Evolutionary conservation across 1,140 invertebrate genomes (phyloP).

Genomic region (Melitaea cinxia): DNA sequence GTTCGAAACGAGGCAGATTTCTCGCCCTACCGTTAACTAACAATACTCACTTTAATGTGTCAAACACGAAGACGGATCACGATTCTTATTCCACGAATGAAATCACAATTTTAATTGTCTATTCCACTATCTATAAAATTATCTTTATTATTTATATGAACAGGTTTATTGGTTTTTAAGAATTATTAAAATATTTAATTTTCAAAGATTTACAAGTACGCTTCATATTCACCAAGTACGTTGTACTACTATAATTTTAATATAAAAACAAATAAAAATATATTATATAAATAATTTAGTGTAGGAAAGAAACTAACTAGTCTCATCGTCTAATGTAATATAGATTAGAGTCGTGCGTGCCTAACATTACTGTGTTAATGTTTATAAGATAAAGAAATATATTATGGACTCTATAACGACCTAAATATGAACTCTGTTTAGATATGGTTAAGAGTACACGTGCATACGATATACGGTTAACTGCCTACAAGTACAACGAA

Average conservation of each 20-base stretch:
- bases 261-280: conserved; percentile 58
- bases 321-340: conserved; percentile 76
- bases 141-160: conserved; percentile 15
- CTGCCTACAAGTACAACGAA: conserved; percentile 39
- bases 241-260: conserved; percentile 52
- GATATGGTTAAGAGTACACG: conserved; percentile 4
- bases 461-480: conserved; percentile 3
- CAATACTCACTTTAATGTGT: conserved; percentile 34
- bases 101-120: conserved; percentile 20
- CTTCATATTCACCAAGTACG: conserved; percentile 78
- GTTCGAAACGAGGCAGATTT: neutral
- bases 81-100: conserved; percentile 14
- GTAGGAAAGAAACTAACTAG: conserved; percentile 76
- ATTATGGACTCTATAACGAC: neutral
- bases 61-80: conserved; percentile 23
- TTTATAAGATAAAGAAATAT: neutral
- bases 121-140: conserved; percentile 34
- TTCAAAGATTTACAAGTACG: conserved; percentile 67
- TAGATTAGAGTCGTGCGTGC: conserved; percentile 72
- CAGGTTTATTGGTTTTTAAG: conserved; percentile 19
- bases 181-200: conserved; percentile 34
- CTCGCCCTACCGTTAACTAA: conserved; percentile 20
- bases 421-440: conserved; percentile 9
- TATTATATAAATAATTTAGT: conserved; percentile 60
- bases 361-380: conserved; percentile 51